phyloP scores from a whole-genome alignment of 2,888 invertebrate species.

The Athalia cordata region DNA sequence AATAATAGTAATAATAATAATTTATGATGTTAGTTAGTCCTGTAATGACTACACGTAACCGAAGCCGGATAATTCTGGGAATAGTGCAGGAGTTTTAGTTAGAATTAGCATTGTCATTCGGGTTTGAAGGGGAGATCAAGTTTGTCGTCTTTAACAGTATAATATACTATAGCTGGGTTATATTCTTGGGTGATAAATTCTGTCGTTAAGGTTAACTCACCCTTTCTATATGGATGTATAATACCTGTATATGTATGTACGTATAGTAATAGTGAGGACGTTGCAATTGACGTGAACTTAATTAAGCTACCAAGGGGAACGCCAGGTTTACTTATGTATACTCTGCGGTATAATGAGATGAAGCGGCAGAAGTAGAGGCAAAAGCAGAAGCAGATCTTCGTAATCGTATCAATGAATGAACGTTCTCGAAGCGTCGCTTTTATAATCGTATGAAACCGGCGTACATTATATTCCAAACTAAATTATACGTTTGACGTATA shows the following conservation, averaged over 20 bases:
- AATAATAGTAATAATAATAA: no score
- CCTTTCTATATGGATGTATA: background rate
- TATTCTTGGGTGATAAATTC: constrained; percentile 16
- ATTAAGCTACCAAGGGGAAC: background rate
- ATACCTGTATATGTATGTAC: no score
- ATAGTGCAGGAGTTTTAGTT: no score
- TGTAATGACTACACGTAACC: no score
- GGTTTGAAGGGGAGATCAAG: no score
- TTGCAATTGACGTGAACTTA: constrained; percentile 25
- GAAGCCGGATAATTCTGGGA: background rate
- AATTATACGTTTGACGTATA: no score
- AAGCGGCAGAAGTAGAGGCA: background rate
- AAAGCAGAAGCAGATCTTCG: background rate
- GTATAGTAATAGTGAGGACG: background rate
- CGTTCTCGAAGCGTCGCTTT: constrained; percentile 2
- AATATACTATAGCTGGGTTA: no score
- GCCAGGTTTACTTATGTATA: background rate
- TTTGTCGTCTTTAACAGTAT: no score
- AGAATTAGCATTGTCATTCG: no score
- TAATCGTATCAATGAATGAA: background rate
- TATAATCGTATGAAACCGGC: no score
- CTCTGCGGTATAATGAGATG: background rate
- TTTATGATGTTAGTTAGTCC: no score
- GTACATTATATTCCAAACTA: no score
- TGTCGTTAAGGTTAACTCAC: background rate